Evolutionary conservation across 2,797 vertebrate genomes (phyloP).

Genomic region (Glossophaga mutica): DNA sequence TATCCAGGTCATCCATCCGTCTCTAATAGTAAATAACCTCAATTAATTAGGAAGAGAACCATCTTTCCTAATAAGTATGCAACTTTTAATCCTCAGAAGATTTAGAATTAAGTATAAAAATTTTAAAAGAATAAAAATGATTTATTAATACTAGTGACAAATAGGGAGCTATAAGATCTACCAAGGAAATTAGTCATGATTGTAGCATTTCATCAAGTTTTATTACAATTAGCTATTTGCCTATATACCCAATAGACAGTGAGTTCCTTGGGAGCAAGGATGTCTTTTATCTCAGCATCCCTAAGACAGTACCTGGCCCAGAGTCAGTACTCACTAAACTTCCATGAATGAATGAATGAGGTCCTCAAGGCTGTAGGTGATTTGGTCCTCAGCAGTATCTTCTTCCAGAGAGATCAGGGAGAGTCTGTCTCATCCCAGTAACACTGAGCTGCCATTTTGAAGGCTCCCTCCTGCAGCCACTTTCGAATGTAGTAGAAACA

Average conservation of each 20-base stretch:
- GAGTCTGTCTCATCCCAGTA: not conserved
- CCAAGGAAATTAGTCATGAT: not conserved
- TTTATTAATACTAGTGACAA: constrained; percentile 1
- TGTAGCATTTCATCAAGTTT: not conserved
- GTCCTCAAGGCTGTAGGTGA: not conserved
- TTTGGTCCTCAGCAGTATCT: not conserved
- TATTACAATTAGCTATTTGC: not conserved
- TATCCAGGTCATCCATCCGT: not conserved
- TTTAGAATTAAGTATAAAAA: constrained; percentile 18
- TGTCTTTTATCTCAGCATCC: not conserved
- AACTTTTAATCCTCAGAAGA: constrained; percentile 17
- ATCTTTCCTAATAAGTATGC: not conserved
- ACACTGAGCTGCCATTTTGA: not conserved
- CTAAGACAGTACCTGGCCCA: not conserved
- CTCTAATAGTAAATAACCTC: constrained; percentile 32
- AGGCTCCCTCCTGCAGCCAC: not conserved
- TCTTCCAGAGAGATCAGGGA: not conserved
- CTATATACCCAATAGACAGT: not conserved
- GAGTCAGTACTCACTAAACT: not conserved
- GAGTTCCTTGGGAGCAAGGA: not conserved
- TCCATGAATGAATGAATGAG: not conserved
- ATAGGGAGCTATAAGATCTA: not conserved
- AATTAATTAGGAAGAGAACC: constrained; percentile 26
- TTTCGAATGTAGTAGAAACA: not conserved
- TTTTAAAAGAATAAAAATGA: not conserved